Conservation (phyloP, 2,113 vertebrate species). For the Cebus imitator region DNA sequence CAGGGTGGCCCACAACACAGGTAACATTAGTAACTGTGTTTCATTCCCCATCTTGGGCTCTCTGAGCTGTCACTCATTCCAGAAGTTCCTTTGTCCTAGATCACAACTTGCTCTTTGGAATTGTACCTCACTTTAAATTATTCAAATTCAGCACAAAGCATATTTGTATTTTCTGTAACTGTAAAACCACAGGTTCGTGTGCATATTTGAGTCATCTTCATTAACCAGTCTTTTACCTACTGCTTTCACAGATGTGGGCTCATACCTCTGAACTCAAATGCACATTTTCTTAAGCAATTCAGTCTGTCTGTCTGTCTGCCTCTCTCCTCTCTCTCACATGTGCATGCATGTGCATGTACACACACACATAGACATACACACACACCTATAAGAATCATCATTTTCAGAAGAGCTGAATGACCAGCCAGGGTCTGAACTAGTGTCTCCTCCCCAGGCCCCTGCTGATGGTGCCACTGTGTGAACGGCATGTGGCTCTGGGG, state of each 20-base stretch:
- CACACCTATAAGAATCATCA: neutral
- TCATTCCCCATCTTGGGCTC: neutral
- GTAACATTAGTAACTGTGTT: neutral
- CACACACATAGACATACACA: neutral
- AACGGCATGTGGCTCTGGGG: slow-evolving; percentile 25
- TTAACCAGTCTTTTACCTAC: neutral
- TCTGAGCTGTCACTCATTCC: neutral
- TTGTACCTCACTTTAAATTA: slow-evolving; percentile 32
- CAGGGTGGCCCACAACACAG: neutral
- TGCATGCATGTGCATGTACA: neutral
- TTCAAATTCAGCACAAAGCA: slow-evolving; percentile 34
- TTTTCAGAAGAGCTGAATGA: slow-evolving; percentile 39
- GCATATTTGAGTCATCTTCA: slow-evolving; percentile 35
- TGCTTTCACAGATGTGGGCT: slow-evolving; percentile 9
- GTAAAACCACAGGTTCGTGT: slow-evolving; percentile 2
- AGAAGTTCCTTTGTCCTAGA: neutral
- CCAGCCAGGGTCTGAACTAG: neutral
- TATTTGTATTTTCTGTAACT: slow-evolving; percentile 43
- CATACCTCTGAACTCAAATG: slow-evolving; percentile 34
- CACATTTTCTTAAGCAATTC: slow-evolving; percentile 11
- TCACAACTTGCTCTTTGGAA: slow-evolving; percentile 16
- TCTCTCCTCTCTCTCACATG: neutral
- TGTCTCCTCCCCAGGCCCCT: neutral
- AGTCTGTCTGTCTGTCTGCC: neutral
- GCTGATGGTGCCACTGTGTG: neutral